phyloP scores from a whole-genome alignment of 2,113 vertebrate species.

The Gallinago paraguaiae region DNA sequence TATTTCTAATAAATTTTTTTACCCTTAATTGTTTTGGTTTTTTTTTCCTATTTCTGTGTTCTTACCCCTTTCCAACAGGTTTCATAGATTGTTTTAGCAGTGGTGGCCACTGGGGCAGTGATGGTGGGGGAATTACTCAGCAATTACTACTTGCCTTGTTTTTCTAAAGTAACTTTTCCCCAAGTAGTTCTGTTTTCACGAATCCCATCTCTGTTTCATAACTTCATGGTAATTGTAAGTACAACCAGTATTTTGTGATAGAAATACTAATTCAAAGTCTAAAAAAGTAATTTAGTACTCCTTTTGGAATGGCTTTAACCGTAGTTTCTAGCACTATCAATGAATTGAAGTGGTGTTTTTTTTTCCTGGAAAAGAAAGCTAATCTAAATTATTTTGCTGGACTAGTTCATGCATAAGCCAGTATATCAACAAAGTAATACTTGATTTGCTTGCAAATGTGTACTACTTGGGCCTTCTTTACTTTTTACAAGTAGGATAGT shows the following conservation, averaged over 20 bases:
- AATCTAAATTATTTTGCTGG: background rate
- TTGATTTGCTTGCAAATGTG: background rate
- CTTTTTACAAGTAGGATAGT: background rate
- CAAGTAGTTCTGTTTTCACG: background rate
- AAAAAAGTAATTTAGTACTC: background rate
- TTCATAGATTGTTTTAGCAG: background rate
- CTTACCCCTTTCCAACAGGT: background rate
- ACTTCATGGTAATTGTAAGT: background rate
- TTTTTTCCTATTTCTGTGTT: background rate
- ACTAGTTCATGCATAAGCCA: background rate
- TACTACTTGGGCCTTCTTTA: background rate
- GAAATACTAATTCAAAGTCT: background rate
- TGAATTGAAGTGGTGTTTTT: background rate
- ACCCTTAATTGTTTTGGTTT: accelerated
- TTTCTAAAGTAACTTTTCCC: background rate
- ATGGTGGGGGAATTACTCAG: background rate
- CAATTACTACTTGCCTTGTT: background rate
- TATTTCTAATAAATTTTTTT: background rate
- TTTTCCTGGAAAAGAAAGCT: background rate
- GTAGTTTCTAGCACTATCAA: background rate
- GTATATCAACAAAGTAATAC: background rate
- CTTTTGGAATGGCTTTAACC: background rate
- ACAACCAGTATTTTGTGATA: background rate
- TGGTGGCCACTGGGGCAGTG: background rate
- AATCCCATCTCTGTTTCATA: background rate